A percentile compares a stretch with the other conserved stretches of the same genome.
Conservation (phyloP, 2,113 vertebrate genomes). For the Dunckerocampus dactyliophorus region DNA sequence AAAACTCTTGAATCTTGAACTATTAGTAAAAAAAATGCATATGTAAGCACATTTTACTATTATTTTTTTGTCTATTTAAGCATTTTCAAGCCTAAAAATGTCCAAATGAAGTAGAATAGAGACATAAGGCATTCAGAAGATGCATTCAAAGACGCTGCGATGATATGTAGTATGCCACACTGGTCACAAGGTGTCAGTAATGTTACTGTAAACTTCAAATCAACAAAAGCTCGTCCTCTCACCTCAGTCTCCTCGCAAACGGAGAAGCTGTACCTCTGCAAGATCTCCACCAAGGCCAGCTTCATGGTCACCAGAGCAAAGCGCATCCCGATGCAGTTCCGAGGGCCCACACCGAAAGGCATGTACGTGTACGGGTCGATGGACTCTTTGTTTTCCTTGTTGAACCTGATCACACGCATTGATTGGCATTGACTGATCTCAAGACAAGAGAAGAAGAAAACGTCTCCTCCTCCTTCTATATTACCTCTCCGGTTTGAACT, state of each 20-base stretch:
- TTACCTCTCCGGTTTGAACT: conserved; percentile 79
- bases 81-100: too few relatives aligned
- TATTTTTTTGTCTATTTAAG: too few relatives aligned
- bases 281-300: conserved; percentile 61
- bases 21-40: too few relatives aligned
- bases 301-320: conserved; percentile 76
- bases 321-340: conserved; percentile 81
- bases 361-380: conserved; percentile 73
- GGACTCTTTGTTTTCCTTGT: conserved; percentile 66
- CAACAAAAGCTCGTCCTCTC: conserved; percentile 29
- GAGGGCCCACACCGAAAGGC: conserved; percentile 78
- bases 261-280: conserved; percentile 75
- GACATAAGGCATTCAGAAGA: too few relatives aligned
- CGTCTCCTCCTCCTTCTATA: not conserved
- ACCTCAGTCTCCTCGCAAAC: conserved; percentile 79
- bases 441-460: not conserved
- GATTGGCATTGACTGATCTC: not conserved
- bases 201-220: too few relatives aligned
- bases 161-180: too few relatives aligned
- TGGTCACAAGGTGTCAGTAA: too few relatives aligned
- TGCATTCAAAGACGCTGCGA: too few relatives aligned
- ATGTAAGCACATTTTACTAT: too few relatives aligned
- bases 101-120: too few relatives aligned
- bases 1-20: too few relatives aligned
- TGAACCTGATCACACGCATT: conserved; percentile 64